Evolutionary conservation across 2,797 vertebrate species (phyloP), one percentile per base, ranked within the genome.

Genomic region (Typhlichthys eigenmanni): DNA sequence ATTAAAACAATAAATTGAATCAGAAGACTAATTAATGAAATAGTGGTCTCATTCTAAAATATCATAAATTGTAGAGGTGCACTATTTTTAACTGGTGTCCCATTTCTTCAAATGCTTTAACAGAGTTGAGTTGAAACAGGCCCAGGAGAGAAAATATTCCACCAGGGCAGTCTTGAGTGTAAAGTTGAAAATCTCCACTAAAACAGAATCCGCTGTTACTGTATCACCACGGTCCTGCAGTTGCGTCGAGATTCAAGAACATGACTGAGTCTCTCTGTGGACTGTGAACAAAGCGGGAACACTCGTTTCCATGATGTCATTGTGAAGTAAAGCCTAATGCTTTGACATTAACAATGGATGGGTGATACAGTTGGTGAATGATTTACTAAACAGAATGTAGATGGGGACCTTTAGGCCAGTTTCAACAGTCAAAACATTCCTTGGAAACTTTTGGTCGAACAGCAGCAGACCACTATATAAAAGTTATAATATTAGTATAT

Each of bases 21-120:
- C 3, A 16, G 12, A 4, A 8, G 46, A 38, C 46, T 10, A 62
- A 62, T 55, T 55, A 73, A 76, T 68, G n/a, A 55, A 32, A 58
- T 68, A 60, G 45, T 11, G 3, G n/a, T 60, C 43, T 38, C 13
- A 62, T 67, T 54, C 5, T 47, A 63, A 71, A 71, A 59, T 43
- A 32, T 34, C 56, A 60, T 43, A 51, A 71, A 64, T 58, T 50
- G 45, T 55, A n/a, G n/a, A 57, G 47, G 50, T 48, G 68, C 51
- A 64, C 17, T 55, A 63, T 71, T 64, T 80, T 78, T 60, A 74
- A 78, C 55, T 11, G 29, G 52, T 70, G 66, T 34, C 63, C 57
- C 51, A 70, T 79, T 76, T 78, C 51, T 71, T 70, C 53, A 52
- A 63, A 68, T 38, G 66, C 56, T 32, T 58, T 68, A 66, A 32